Evolutionary conservation across 2,797 vertebrate genomes (phyloP).

Genomic region (Pseudochaenichthys georgianus): DNA sequence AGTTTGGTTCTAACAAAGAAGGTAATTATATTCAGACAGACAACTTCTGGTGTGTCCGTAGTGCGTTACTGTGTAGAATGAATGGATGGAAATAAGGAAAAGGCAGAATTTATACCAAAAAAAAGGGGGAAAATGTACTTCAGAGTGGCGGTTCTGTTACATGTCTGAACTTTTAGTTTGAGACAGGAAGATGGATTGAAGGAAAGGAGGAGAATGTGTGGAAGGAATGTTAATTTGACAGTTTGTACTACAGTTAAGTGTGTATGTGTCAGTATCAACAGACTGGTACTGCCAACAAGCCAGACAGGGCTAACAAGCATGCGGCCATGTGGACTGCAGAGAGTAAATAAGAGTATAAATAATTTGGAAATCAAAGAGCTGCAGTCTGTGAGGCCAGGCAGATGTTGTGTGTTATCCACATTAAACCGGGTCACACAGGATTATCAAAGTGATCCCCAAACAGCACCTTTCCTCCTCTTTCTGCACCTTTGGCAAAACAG

Average conservation of each 20-base stretch:
- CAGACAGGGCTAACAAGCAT: constrained; percentile 32
- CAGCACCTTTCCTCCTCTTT: constrained; percentile 2
- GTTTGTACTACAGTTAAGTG: constrained; percentile 31
- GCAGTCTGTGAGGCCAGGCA: constrained; percentile 9
- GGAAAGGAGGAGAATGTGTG: constrained; percentile 37
- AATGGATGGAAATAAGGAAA: constrained; percentile 38
- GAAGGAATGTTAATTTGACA: constrained; percentile 60
- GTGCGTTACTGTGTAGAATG: constrained; percentile 16
- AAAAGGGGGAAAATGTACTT: constrained; percentile 17
- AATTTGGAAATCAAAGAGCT: constrained; percentile 30
- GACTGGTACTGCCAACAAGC: constrained; percentile 35
- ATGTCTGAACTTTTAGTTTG: constrained; percentile 29
- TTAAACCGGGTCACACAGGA: background rate
- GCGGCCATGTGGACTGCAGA: constrained; percentile 3
- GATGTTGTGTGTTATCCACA: background rate
- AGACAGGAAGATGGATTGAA: constrained; percentile 33
- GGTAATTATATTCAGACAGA: constrained; percentile 37
- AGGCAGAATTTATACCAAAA: background rate
- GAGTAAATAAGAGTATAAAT: constrained; percentile 7
- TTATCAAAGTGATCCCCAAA: constrained; percentile 6
- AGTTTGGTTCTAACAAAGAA: constrained; percentile 25
- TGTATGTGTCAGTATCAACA: constrained; percentile 31
- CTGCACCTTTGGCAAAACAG: constrained; percentile 6
- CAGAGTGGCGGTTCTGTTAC: constrained; percentile 30
- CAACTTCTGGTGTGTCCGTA: constrained; percentile 30